These are phyloP conservation scores for Patiria pectinifera DNA, from an alignment of 53 echinoderm and acorn worm species.

Conservation along the genomic window DNA sequence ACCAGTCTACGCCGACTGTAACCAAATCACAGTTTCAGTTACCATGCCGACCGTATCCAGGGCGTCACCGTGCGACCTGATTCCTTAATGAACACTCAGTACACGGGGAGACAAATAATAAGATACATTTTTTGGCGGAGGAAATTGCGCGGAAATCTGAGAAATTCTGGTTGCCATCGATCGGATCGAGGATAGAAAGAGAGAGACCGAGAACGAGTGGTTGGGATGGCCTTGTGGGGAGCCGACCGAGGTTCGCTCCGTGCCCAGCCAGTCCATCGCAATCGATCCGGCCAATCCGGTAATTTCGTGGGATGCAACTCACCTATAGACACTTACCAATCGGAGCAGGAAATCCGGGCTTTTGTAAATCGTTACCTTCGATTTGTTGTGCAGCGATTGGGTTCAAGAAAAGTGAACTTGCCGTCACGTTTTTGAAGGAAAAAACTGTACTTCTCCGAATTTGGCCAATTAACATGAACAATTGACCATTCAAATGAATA, in stretches of 20 bases:
- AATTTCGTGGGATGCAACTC: constrained; percentile 5
- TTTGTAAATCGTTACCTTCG: constrained; percentile 7
- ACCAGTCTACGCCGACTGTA: not conserved
- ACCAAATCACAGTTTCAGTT: not conserved
- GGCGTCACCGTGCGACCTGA: not conserved
- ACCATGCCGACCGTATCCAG: not conserved
- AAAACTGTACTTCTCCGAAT: not conserved
- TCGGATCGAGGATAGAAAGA: not conserved
- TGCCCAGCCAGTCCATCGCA: not conserved
- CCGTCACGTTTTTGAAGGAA: not conserved
- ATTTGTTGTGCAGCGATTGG: not conserved
- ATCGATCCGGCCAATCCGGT: constrained; percentile 4
- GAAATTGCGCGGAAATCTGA: constrained; percentile 37
- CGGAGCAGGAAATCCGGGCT: not conserved
- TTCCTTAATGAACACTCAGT: constrained; percentile 13
- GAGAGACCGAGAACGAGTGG: not conserved
- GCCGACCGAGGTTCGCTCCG: not conserved
- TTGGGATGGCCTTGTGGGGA: constrained; percentile 15
- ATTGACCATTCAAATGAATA: too few species aligned
- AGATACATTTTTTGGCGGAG: constrained; percentile 5
- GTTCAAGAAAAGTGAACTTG: not conserved
- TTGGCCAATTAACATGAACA: not conserved
- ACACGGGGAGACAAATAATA: not conserved
- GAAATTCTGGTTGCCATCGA: constrained; percentile 52
- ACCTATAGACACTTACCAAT: not conserved